phyloP scores from a whole-genome alignment of 2,797 vertebrate species.

The Eptatretus atami region DNA sequence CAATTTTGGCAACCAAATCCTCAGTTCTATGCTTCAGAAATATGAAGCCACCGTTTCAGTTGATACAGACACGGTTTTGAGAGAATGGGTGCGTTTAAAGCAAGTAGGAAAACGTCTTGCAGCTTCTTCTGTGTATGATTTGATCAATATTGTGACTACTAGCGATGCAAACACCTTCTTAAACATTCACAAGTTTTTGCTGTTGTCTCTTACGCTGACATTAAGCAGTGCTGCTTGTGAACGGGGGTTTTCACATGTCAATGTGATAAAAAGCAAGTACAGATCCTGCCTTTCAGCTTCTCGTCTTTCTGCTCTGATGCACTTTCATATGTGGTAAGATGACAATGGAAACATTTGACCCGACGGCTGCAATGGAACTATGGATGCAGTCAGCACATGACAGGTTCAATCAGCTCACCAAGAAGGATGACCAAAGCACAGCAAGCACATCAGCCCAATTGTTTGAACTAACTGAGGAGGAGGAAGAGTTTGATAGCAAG shows the following conservation, averaged over 20 bases:
- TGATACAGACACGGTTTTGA: conserved; percentile 6
- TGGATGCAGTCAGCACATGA: too few relatives aligned
- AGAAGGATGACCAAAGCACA: too few relatives aligned
- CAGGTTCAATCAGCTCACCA: too few relatives aligned
- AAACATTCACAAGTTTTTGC: not conserved
- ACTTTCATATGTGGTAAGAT: too few relatives aligned
- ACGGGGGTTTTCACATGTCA: not conserved
- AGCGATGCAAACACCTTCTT: not conserved
- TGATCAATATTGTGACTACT: conserved; percentile 1
- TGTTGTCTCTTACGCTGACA: not conserved
- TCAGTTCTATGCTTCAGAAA: conserved; percentile 4
- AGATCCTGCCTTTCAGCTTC: too few relatives aligned
- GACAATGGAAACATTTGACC: too few relatives aligned
- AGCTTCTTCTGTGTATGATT: conserved; percentile 5
- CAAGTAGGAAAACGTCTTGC: conserved; percentile 7
- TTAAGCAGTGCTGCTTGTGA: conserved; percentile 5
- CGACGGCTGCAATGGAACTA: too few relatives aligned
- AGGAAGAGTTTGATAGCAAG: too few relatives aligned
- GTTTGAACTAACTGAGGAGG: too few relatives aligned
- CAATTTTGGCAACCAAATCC: conserved; percentile 7
- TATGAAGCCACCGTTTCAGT: conserved; percentile 6
- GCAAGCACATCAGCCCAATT: too few relatives aligned
- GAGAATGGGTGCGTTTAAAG: conserved; percentile 6
- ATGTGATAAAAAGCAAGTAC: too few relatives aligned
- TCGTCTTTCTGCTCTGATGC: too few relatives aligned